Percentiles rank a stretch among this genome's conserved stretches.
Evolutionary conservation across 1,140 invertebrate species (phyloP).

Genomic region (Carcinoscorpius rotundicauda): DNA sequence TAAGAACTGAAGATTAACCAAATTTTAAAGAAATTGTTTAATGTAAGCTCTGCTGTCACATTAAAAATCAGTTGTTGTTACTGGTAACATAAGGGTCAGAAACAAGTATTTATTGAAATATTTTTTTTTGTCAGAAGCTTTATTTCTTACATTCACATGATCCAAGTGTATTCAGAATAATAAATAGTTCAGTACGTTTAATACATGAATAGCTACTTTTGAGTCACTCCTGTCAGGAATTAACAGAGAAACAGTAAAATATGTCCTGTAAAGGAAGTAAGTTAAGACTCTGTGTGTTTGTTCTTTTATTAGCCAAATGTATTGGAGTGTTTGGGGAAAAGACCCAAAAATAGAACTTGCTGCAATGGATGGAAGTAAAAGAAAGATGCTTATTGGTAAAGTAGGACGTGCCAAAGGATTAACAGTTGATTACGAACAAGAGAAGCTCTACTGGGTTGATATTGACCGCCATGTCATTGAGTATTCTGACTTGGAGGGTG

Average conservation of each 20-base stretch:
- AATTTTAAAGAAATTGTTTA: too few relatives aligned
- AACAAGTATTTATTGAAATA: too few relatives aligned
- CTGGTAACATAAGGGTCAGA: too few relatives aligned
- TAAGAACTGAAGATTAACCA: too few relatives aligned
- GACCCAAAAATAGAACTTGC: slow-evolving; percentile 79
- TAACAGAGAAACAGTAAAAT: background rate
- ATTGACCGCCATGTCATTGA: slow-evolving; percentile 92
- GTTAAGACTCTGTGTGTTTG: slow-evolving; percentile 62
- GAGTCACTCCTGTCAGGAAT: background rate
- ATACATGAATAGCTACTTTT: too few relatives aligned
- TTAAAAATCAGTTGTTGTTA: too few relatives aligned
- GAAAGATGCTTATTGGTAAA: slow-evolving; percentile 58
- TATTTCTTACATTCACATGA: too few relatives aligned
- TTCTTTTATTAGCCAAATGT: slow-evolving; percentile 38
- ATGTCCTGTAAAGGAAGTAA: slow-evolving; percentile 25
- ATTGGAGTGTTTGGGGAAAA: slow-evolving; percentile 92
- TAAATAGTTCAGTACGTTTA: too few relatives aligned
- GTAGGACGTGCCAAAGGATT: slow-evolving; percentile 91
- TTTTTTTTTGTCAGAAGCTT: too few relatives aligned
- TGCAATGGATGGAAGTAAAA: slow-evolving; percentile 75
- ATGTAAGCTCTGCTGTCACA: too few relatives aligned
- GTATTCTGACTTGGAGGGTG: slow-evolving; percentile 55
- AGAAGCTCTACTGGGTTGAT: slow-evolving; percentile 94
- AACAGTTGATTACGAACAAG: slow-evolving; percentile 88
- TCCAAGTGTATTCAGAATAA: too few relatives aligned